phyloP scores from a whole-genome alignment of 2,888 invertebrate species.

The Chouioia cunea region DNA sequence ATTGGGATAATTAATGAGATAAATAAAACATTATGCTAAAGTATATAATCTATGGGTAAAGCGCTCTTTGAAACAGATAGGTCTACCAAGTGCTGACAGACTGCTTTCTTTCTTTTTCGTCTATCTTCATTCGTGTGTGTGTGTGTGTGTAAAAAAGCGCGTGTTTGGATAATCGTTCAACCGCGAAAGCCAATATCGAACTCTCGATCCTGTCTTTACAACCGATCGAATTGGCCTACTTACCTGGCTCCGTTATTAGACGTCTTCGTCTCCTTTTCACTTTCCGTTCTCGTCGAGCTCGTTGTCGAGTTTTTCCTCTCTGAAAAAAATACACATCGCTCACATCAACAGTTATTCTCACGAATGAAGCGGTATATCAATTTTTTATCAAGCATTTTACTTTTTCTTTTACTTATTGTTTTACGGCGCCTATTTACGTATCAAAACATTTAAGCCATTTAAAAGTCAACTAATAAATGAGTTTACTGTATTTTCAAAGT shows the following conservation, averaged over 20 bases:
- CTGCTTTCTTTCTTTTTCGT: conserved; percentile 2
- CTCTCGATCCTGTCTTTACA: conserved; percentile 53
- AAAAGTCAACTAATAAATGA: too few species aligned
- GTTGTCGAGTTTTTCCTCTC: conserved; percentile 60
- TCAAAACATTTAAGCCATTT: too few species aligned
- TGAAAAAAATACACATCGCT: conserved; percentile 48
- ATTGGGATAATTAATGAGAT: neutral
- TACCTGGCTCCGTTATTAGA: conserved; percentile 60
- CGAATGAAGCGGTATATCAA: too few species aligned
- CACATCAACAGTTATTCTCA: too few species aligned
- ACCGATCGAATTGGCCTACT: conserved; percentile 54
- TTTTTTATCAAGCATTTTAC: too few species aligned
- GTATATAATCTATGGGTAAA: neutral
- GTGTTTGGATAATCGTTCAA: conserved; percentile 38
- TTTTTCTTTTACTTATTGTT: too few species aligned
- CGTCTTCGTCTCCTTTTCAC: conserved; percentile 62
- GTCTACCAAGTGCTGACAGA: too few species aligned
- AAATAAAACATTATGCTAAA: neutral
- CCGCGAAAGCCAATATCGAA: conserved; percentile 36
- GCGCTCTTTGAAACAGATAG: too few species aligned
- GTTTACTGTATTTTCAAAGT: too few species aligned
- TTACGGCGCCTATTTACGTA: too few species aligned
- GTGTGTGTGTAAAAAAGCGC: conserved; percentile 2
- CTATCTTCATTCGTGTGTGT: neutral
- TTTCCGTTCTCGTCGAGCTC: conserved; percentile 58